A percentile compares a stretch with the other conserved stretches of the same genome.
These are phyloP conservation scores for Cyphomyrmex costatus DNA, from an alignment of 1,140 invertebrate species.

Conservation along the genomic window DNA sequence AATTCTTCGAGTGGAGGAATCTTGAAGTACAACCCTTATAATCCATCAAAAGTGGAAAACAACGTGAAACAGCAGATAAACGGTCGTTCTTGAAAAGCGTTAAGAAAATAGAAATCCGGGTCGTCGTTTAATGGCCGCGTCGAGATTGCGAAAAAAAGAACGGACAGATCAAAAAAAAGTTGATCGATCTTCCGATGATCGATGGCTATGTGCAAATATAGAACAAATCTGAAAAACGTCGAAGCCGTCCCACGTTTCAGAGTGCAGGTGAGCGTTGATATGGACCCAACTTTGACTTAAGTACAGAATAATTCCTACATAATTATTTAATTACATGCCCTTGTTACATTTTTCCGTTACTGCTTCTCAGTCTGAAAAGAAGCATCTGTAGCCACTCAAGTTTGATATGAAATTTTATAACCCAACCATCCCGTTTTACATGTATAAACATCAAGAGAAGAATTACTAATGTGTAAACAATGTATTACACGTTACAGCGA, in stretches of 20 bases:
- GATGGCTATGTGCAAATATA: slow-evolving; percentile 44
- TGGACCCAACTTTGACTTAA: background rate
- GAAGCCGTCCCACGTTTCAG: slow-evolving; percentile 42
- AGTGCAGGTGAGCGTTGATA: slow-evolving; percentile 46
- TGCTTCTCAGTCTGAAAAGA: background rate
- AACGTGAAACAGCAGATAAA: slow-evolving; percentile 39
- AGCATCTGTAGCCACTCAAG: slow-evolving; percentile 21
- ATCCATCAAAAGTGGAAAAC: slow-evolving; percentile 27
- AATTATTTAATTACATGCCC: background rate
- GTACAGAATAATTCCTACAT: background rate
- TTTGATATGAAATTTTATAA: slow-evolving; percentile 32
- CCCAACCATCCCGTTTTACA: background rate
- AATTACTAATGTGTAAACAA: background rate
- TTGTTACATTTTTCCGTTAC: no score
- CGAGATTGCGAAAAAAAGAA: slow-evolving; percentile 5
- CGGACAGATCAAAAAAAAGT: slow-evolving; percentile 23
- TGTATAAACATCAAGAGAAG: slow-evolving; percentile 3
- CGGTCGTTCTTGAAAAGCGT: background rate
- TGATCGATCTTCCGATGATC: slow-evolving; percentile 55
- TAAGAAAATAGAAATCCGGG: slow-evolving; percentile 40
- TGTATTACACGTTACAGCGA: background rate
- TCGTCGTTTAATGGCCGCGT: slow-evolving; percentile 30
- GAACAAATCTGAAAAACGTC: slow-evolving; percentile 51
- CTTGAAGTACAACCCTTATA: background rate
- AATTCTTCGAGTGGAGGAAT: background rate